Conservation (phyloP, 2,888 invertebrate species). For the Stenotaenia linearis region DNA sequence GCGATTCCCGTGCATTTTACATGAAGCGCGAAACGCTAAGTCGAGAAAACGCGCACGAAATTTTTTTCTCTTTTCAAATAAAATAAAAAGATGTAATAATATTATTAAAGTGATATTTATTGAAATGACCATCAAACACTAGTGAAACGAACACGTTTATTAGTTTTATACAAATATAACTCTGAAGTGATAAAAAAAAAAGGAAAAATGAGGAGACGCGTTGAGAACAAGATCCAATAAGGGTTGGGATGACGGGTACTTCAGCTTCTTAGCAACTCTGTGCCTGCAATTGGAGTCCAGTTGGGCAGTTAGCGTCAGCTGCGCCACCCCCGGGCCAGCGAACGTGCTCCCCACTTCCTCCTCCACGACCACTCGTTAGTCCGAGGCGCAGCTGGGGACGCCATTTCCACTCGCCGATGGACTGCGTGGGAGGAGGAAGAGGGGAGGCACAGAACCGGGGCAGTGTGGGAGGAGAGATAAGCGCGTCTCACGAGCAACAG, state of each 20-base stretch:
- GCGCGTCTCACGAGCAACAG: not conserved
- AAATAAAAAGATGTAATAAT: not conserved
- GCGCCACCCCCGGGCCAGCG: conserved; percentile 14
- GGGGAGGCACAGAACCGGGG: not conserved
- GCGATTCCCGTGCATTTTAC: conserved; percentile 17
- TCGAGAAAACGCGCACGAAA: not conserved
- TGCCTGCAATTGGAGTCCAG: conserved; percentile 26
- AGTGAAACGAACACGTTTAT: not conserved
- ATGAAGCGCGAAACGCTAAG: conserved; percentile 20
- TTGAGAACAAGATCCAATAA: not conserved
- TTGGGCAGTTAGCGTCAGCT: conserved; percentile 23
- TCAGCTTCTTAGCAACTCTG: conserved; percentile 17
- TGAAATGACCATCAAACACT: conserved; percentile 7
- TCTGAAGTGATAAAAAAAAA: not conserved
- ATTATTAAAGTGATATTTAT: not conserved
- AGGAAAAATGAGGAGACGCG: not conserved
- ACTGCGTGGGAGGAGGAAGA: conserved; percentile 5
- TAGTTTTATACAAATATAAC: conserved; percentile 12
- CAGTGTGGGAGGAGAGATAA: conserved; percentile 29
- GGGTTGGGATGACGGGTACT: not conserved
- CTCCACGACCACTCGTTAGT: conserved; percentile 28
- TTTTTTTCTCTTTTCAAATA: not conserved
- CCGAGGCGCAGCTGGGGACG: conserved; percentile 10
- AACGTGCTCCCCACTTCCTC: conserved; percentile 26
- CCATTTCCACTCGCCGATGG: conserved; percentile 19